These are phyloP conservation scores for Anguilla japonica DNA, from an alignment of 2,113 vertebrate genomes.

Conservation along the genomic window DNA sequence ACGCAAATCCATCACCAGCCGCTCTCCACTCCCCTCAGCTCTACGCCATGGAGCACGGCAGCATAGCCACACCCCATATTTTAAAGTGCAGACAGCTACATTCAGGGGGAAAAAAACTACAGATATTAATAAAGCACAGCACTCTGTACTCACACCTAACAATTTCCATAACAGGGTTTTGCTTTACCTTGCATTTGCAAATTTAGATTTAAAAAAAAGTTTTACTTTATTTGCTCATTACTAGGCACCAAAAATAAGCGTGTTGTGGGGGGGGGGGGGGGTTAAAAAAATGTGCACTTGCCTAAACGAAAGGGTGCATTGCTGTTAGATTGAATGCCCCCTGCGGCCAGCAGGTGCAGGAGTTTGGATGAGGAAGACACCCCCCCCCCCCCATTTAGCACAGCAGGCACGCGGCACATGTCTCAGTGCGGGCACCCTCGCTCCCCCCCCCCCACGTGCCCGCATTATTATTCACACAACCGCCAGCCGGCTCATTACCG, in stretches of 20 bases:
- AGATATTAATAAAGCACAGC: not conserved
- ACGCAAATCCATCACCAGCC: slow-evolving; percentile 37
- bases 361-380: too few species aligned
- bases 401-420: too few species aligned
- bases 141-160: not conserved
- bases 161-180: not conserved
- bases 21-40: slow-evolving; percentile 40
- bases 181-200: not conserved
- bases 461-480: not conserved
- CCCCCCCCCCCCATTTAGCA: too few species aligned
- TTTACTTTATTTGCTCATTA: not conserved
- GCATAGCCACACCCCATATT: not conserved
- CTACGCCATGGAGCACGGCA: too few species aligned
- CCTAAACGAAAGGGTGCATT: not conserved
- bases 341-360: too few species aligned
- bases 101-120: too few species aligned
- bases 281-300: not conserved
- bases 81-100: too few species aligned
- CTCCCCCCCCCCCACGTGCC: not conserved
- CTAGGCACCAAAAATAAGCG: not conserved
- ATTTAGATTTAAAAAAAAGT: too few species aligned
- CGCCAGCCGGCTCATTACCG: slow-evolving; percentile 34
- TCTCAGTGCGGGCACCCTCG: not conserved
- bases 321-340: not conserved
- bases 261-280: too few species aligned